These are phyloP conservation scores for Procavia capensis DNA, from an alignment of 2,113 vertebrate genomes.

Conservation along the genomic window DNA sequence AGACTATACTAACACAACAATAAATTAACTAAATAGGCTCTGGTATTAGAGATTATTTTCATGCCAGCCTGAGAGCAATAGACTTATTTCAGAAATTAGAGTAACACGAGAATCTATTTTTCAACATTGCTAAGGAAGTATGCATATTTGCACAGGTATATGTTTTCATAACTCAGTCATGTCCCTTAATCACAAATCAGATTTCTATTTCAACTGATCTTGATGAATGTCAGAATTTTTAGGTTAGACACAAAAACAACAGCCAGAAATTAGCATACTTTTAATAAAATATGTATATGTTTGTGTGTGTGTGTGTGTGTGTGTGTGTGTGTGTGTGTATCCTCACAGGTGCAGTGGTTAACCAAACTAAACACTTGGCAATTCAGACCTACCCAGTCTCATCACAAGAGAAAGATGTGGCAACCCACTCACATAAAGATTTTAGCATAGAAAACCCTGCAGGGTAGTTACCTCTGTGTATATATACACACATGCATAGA, in stretches of 20 bases:
- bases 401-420: background rate
- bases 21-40: background rate
- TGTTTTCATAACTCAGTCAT: slow-evolving; percentile 4
- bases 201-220: slow-evolving; percentile 15
- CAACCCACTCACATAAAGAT: background rate
- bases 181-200: background rate
- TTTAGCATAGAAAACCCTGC: background rate
- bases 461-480: background rate
- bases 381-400: background rate
- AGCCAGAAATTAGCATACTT: background rate
- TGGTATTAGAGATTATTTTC: background rate
- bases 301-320: background rate
- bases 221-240: background rate
- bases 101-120: background rate
- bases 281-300: background rate
- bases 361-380: background rate
- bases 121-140: background rate
- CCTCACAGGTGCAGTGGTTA: no score
- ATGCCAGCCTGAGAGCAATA: background rate
- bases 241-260: background rate
- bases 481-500: no score
- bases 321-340: no score
- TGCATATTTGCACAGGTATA: background rate
- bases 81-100: slow-evolving; percentile 31
- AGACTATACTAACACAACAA: background rate